These are phyloP conservation scores for Acrobeloides nanus DNA, from an alignment of 2,888 invertebrate species.

Conservation along the genomic window DNA sequence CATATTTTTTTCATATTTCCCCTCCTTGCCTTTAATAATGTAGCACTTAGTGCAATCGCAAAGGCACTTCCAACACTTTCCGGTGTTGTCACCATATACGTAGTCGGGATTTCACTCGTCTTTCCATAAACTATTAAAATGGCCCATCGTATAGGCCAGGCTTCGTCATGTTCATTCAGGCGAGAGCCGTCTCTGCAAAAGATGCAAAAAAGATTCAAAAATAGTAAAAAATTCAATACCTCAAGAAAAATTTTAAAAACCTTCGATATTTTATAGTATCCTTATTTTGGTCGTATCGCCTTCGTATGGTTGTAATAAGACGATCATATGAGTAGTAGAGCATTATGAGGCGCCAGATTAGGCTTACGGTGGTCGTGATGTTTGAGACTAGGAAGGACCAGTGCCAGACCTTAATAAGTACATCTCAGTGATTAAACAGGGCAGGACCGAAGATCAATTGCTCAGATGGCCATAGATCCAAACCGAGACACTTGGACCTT, in stretches of 20 bases:
- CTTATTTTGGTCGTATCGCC: too few relatives aligned
- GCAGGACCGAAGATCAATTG: too few relatives aligned
- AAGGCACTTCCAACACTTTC: slow-evolving; percentile 1
- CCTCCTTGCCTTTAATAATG: too few relatives aligned
- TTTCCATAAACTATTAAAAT: slow-evolving; percentile 25
- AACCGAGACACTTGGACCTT: too few relatives aligned
- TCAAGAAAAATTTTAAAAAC: slow-evolving; percentile 1
- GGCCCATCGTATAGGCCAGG: slow-evolving; percentile 49
- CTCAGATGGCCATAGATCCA: too few relatives aligned
- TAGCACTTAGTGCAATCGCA: neutral
- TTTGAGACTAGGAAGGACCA: slow-evolving; percentile 49
- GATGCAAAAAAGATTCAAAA: slow-evolving; percentile 7
- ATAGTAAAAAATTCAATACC: slow-evolving; percentile 6
- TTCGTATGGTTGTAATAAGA: too few relatives aligned
- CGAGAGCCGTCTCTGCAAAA: slow-evolving; percentile 31
- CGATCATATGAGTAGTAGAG: slow-evolving; percentile 48
- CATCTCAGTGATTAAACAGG: too few relatives aligned
- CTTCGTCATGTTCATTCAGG: slow-evolving; percentile 46
- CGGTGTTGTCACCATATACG: slow-evolving; percentile 11
- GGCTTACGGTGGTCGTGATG: slow-evolving; percentile 29
- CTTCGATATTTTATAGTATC: slow-evolving; percentile 3
- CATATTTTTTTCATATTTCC: too few relatives aligned
- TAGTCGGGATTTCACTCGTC: too few relatives aligned
- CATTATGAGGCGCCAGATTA: slow-evolving; percentile 49
- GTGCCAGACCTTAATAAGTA: slow-evolving; percentile 31